phyloP scores from a whole-genome alignment of 1,140 invertebrate species.

The Leptinotarsa undecemlineata region DNA sequence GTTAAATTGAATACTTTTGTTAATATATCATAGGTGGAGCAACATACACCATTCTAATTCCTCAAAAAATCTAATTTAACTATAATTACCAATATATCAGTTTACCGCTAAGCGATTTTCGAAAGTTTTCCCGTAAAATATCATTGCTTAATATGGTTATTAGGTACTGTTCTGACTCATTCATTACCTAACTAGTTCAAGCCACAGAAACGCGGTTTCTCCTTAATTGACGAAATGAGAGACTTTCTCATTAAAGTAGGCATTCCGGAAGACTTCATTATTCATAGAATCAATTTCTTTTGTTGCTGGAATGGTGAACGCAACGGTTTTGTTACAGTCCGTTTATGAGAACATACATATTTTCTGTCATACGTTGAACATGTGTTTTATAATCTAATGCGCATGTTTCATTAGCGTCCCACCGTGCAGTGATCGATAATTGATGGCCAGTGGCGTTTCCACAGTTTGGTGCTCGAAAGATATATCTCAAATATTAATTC shows the following conservation, averaged over 20 bases:
- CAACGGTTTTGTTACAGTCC: background rate
- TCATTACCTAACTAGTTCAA: background rate
- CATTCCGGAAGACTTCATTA: background rate
- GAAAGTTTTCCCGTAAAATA: background rate
- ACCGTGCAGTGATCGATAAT: slow-evolving; percentile 2
- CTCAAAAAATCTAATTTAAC: too few species aligned
- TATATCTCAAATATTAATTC: too few species aligned
- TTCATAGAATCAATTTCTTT: background rate
- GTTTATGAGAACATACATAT: background rate
- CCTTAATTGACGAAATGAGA: background rate
- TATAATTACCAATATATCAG: too few species aligned
- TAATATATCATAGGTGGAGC: too few species aligned
- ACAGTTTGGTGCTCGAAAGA: background rate
- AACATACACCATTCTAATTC: too few species aligned
- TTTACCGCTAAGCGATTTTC: background rate
- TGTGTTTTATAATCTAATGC: background rate
- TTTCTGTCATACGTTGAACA: background rate
- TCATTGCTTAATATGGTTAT: background rate
- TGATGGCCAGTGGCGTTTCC: background rate
- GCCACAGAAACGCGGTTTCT: background rate
- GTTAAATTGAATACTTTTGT: too few species aligned
- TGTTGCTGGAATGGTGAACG: background rate
- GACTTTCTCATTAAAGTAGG: background rate
- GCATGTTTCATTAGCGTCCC: background rate
- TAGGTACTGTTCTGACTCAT: background rate